Conservation (phyloP, 1,140 invertebrate species). For the Drosophila equinoxialis region DNA sequence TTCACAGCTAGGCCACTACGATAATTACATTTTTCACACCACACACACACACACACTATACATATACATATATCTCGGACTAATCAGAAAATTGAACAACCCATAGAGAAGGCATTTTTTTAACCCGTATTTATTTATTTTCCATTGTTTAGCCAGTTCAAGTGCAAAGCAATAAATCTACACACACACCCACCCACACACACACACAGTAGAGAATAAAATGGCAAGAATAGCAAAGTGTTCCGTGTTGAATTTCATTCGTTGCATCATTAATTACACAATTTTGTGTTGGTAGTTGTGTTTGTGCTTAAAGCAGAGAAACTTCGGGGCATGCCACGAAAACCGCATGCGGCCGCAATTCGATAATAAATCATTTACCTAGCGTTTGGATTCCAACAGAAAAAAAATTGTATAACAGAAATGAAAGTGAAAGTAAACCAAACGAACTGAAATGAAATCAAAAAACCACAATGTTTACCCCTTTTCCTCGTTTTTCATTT, state of each 20-base stretch:
- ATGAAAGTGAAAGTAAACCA: slow-evolving; percentile 3
- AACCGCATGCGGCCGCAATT: slow-evolving; percentile 12
- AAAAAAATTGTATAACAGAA: neutral
- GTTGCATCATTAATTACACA: slow-evolving; percentile 20
- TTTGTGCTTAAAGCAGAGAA: slow-evolving; percentile 5
- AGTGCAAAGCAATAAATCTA: slow-evolving; percentile 20
- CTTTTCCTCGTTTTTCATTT: neutral
- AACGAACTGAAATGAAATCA: slow-evolving; percentile 11
- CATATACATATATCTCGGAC: neutral
- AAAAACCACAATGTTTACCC: slow-evolving; percentile 19
- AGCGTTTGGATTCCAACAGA: neutral
- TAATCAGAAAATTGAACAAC: slow-evolving; percentile 13
- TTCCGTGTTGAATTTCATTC: slow-evolving; percentile 18
- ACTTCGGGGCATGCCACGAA: slow-evolving; percentile 10
- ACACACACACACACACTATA: neutral
- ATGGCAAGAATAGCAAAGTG: slow-evolving; percentile 11
- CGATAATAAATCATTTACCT: slow-evolving; percentile 22
- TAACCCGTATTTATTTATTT: slow-evolving; percentile 8
- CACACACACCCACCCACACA: neutral
- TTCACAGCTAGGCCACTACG: neutral
- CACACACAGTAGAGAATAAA: neutral
- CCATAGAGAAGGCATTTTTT: neutral
- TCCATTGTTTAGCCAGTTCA: slow-evolving; percentile 13
- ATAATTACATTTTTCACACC: slow-evolving; percentile 7
- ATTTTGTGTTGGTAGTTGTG: neutral